Percentiles rank a stretch among this genome's conserved stretches.
Evolutionary conservation across 2,113 vertebrate species (phyloP).

Genomic region (Emydocephalus ijimae): DNA sequence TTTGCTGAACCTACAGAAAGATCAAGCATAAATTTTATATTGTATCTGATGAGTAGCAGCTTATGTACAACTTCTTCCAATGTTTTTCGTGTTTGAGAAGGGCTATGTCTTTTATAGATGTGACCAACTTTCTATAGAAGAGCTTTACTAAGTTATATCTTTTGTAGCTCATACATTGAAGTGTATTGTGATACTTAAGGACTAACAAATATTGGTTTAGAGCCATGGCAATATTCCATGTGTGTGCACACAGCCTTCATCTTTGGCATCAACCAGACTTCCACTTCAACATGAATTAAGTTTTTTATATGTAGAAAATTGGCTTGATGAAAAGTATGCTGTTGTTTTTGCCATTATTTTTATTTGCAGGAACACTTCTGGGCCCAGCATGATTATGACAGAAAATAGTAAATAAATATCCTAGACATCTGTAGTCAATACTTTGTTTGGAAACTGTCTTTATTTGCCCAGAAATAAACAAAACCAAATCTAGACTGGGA

Average conservation of each 20-base stretch:
- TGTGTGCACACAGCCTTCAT: not conserved
- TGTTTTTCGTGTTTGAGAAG: not conserved
- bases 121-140: not conserved
- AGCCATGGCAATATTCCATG: not conserved
- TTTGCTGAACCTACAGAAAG: not conserved
- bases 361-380: not conserved
- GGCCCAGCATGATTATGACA: not conserved
- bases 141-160: not conserved
- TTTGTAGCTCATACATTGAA: not conserved
- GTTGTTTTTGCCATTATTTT: not conserved
- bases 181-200: not conserved
- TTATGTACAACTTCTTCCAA: not conserved
- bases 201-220: not conserved
- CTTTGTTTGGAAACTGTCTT: not conserved
- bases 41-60: not conserved
- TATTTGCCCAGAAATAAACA: not conserved
- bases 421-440: not conserved
- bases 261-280: not conserved
- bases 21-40: not conserved
- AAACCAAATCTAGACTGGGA: not conserved
- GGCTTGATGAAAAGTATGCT: not conserved
- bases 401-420: not conserved
- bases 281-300: not conserved
- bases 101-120: not conserved
- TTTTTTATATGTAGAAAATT: not conserved